Base-by-base conservation (phyloP, 2,113 vertebrate species). In the Nesogale talazaci region DNA sequence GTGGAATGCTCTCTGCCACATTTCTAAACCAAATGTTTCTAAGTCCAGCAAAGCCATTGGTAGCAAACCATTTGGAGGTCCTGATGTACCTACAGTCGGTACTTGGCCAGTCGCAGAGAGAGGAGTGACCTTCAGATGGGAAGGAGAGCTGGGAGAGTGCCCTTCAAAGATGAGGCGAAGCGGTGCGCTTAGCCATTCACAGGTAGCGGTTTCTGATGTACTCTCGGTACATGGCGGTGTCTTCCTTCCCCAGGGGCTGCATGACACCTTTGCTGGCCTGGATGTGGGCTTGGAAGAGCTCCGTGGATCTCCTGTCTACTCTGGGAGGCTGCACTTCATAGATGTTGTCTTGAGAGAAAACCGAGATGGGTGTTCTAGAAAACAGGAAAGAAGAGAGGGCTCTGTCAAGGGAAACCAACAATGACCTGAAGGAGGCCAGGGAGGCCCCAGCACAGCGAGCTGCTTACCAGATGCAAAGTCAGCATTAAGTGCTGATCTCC, bases 171-270 rank as follows among this genome's bases (percentile, higher is more conserved):
- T 22, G 69, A 42, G 69, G 36, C 14, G 69, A 83, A 61, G 65
- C 70, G 76, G 59, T 10, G 57, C 0, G 1, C 17, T 5, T 52
- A 6, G 22, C 16, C 40, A 76, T 78, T 98, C 96, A 99, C 98
- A 99, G 98, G 96, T 99, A 99, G 97, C 99, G 98, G 97, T 99
- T 99, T 95, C 98, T 98, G 96, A 99, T 98, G 93, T 99, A 99
- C 89, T 99, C 99, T 83, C 99, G 98, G 97, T 99, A 99, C 97
- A 99, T 98, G 79, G 99, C 87, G 70, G 98, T 96, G 91, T 99
- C 99, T 4, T 99, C 99, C 93, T 98, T 98, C 92, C 98, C 98
- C 34, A 98, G 97, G 1, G 97, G 95, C 95, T 98, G 98, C 97
- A 99, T 98, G 94, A 98, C 97, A 34, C 99, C 99, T 86, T 93